Evolutionary conservation across 1,140 invertebrate genomes (phyloP).

Genomic region (Papilio aristodemus): DNA sequence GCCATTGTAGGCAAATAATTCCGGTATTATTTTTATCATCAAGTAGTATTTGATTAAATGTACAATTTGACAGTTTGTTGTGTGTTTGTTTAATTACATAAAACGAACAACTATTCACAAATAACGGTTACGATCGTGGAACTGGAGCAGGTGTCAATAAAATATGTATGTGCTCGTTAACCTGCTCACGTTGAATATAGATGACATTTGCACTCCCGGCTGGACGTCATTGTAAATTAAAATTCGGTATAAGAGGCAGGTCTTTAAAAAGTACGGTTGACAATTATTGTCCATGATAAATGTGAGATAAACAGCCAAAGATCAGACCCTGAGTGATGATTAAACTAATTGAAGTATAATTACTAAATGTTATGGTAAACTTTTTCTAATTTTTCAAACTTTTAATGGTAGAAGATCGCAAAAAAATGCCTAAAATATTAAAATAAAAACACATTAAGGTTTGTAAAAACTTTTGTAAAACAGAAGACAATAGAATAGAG

Average conservation of each 20-base stretch:
- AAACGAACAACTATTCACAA: slow-evolving; percentile 27
- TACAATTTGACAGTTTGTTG: not conserved
- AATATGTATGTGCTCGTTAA: slow-evolving; percentile 35
- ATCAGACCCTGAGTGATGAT: no score
- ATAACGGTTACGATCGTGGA: slow-evolving; percentile 9
- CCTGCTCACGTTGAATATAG: slow-evolving; percentile 31
- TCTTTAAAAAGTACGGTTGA: not conserved
- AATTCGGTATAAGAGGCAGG: not conserved
- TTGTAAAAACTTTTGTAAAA: no score
- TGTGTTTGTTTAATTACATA: slow-evolving; percentile 6
- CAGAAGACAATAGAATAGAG: no score
- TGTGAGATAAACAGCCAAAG: no score
- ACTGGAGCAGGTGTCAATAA: slow-evolving; percentile 27
- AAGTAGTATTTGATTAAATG: not conserved
- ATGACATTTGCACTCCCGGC: slow-evolving; percentile 23
- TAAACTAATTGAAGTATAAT: no score
- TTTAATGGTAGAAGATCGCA: no score
- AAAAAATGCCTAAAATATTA: no score
- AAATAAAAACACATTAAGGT: no score
- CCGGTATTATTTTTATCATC: not conserved
- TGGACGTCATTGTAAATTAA: slow-evolving; percentile 14
- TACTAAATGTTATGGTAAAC: no score
- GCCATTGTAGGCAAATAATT: not conserved
- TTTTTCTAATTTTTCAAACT: no score
- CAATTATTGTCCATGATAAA: no score